phyloP scores from a whole-genome alignment of 1,140 invertebrate genomes.

The Drosophila nigrodunni region DNA sequence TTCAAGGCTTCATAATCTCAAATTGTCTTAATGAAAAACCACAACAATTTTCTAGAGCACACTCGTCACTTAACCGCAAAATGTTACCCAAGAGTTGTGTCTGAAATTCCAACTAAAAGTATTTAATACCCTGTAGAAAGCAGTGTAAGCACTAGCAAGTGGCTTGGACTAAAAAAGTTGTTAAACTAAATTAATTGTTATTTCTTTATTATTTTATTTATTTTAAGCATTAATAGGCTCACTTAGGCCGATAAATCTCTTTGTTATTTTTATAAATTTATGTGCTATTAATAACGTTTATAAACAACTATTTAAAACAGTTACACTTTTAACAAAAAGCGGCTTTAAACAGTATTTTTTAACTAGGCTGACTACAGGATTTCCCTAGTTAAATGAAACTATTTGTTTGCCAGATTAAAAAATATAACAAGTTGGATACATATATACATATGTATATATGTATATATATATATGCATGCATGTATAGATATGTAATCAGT shows the following conservation, averaged over 20 bases:
- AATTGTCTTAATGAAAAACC: conserved; percentile 15
- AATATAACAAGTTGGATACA: background rate
- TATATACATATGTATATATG: background rate
- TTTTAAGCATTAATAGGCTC: too few species aligned
- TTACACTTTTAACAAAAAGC: background rate
- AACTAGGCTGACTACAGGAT: background rate
- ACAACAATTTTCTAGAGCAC: conserved; percentile 5
- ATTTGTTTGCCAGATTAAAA: background rate
- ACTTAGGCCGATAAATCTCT: too few species aligned
- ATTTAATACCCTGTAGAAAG: background rate
- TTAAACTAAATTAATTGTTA: too few species aligned
- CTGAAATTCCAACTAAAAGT: conserved; percentile 1
- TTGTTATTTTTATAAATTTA: too few species aligned
- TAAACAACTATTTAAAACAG: background rate
- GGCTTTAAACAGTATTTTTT: background rate
- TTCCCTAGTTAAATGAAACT: background rate
- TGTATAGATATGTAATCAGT: conserved; percentile 24
- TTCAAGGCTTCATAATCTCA: conserved; percentile 1
- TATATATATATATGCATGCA: background rate
- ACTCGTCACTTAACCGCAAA: conserved; percentile 5
- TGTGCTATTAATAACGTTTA: background rate
- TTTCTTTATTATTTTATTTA: too few species aligned
- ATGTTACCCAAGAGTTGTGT: background rate
- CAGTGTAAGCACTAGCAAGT: too few species aligned
- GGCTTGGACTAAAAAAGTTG: too few species aligned